Conservation (phyloP, 2,888 invertebrate genomes). For the Himalopsyche anomala region DNA sequence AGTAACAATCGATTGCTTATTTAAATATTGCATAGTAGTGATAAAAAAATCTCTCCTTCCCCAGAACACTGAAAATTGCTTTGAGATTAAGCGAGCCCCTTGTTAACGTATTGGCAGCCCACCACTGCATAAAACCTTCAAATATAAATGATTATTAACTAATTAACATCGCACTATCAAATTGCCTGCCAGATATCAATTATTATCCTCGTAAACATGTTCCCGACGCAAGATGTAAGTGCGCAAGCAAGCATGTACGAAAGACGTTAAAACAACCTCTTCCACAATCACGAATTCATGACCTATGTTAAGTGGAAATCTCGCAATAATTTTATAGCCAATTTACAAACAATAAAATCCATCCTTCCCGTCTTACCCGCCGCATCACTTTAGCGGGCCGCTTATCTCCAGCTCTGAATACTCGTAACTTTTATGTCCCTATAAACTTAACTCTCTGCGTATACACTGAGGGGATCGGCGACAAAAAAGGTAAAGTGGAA, state of each 20-base stretch:
- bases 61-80: too few relatives aligned
- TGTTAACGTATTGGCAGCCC: too few relatives aligned
- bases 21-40: too few relatives aligned
- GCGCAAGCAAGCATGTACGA: neutral
- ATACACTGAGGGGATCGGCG: slow-evolving; percentile 17
- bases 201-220: slow-evolving; percentile 13
- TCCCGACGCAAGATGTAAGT: neutral
- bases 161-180: neutral
- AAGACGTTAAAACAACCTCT: slow-evolving; percentile 27
- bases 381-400: slow-evolving; percentile 68
- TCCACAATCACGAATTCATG: slow-evolving; percentile 44
- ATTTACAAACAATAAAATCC: slow-evolving; percentile 79
- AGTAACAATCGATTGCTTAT: too few relatives aligned
- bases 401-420: slow-evolving; percentile 76
- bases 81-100: too few relatives aligned
- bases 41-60: too few relatives aligned
- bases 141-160: too few relatives aligned
- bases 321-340: slow-evolving; percentile 77
- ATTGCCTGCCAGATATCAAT: slow-evolving; percentile 1
- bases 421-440: slow-evolving; percentile 77
- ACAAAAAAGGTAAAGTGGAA: too few relatives aligned
- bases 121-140: too few relatives aligned
- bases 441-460: slow-evolving; percentile 69
- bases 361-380: slow-evolving; percentile 67
- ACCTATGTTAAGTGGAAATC: slow-evolving; percentile 56